Evolutionary conservation across 2,113 vertebrate species (phyloP).

Genomic region (Capra hircus): DNA sequence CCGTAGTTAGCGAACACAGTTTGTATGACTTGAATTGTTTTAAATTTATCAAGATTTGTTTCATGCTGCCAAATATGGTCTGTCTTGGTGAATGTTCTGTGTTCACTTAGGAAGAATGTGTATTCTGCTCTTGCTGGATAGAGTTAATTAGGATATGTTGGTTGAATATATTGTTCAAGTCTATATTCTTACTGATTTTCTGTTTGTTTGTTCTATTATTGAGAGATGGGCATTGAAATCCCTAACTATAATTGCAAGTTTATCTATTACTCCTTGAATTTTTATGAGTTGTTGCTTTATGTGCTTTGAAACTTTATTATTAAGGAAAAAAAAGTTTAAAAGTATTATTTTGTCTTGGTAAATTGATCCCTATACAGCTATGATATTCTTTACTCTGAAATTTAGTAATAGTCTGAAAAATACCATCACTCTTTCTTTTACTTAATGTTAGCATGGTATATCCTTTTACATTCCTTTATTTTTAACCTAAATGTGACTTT

Average conservation of each 20-base stretch:
- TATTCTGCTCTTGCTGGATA: neutral
- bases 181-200: neutral
- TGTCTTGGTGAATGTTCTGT: neutral
- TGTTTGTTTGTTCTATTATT: neutral
- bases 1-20: neutral
- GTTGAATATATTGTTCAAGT: neutral
- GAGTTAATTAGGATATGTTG: neutral
- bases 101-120: neutral
- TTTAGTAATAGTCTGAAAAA: neutral
- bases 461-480: neutral
- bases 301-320: neutral
- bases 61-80: neutral
- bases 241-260: neutral
- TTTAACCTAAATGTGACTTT: neutral
- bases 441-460: neutral
- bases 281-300: neutral
- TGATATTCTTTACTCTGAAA: constrained; percentile 1
- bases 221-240: neutral
- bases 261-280: neutral
- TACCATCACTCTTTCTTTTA: neutral
- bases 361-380: neutral
- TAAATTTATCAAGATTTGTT: neutral
- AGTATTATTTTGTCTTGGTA: neutral
- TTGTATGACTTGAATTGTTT: neutral
- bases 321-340: neutral